phyloP scores from a whole-genome alignment of 37 sponge, comb jelly and placozoan species.

The Halichondria panicea region DNA sequence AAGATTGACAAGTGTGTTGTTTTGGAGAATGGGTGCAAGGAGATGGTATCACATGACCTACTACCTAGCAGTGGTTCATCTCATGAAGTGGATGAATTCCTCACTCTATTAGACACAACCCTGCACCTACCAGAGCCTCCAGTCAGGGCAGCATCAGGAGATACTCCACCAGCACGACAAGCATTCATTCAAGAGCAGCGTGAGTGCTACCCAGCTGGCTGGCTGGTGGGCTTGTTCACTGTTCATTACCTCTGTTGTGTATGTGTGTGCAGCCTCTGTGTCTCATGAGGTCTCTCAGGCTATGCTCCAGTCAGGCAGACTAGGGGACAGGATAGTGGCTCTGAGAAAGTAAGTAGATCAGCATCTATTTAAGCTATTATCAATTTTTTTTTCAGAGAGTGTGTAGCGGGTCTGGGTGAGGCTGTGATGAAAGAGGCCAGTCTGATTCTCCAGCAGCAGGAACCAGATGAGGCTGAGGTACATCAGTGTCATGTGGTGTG shows the following conservation, averaged over 20 bases:
- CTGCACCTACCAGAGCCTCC: constrained; percentile 40
- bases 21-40: too few species aligned
- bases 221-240: not conserved
- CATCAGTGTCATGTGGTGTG: not conserved
- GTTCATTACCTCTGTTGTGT: not conserved
- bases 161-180: not conserved
- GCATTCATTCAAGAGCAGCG: not conserved
- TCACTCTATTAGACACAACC: constrained; percentile 40
- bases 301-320: constrained; percentile 15
- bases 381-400: constrained; percentile 12
- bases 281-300: not conserved
- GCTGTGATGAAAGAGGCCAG: not conserved
- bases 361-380: not conserved
- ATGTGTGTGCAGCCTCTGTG: too few species aligned
- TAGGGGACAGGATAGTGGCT: constrained; percentile 6
- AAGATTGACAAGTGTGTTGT: too few species aligned
- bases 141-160: not conserved
- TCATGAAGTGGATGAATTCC: constrained; percentile 34
- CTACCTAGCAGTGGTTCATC: not conserved
- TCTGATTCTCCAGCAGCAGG: not conserved
- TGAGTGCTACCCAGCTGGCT: not conserved
- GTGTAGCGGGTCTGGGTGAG: constrained; percentile 16
- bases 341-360: constrained; percentile 18
- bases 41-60: too few species aligned
- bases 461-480: constrained; percentile 37